phyloP scores from a whole-genome alignment of 1,140 invertebrate species.

The Amphibalanus amphitrite region DNA sequence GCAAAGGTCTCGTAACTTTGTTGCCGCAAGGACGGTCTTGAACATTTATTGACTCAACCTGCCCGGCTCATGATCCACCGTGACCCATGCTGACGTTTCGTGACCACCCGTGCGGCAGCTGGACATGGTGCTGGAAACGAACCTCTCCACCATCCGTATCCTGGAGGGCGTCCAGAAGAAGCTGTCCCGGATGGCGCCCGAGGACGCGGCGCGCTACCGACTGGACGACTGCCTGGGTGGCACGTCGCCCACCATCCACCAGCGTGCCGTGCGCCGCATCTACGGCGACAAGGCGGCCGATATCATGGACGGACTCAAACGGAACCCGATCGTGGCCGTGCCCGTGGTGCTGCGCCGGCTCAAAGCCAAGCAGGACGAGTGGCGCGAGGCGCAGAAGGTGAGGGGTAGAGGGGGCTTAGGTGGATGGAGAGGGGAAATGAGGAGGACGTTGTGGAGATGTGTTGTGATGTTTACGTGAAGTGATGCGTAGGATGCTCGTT shows the following conservation, averaged over 20 bases:
- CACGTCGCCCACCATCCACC: conserved; percentile 74
- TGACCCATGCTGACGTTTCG: no score
- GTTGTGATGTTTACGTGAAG: no score
- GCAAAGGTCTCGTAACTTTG: no score
- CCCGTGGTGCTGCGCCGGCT: conserved; percentile 80
- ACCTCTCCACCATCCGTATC: conserved; percentile 79
- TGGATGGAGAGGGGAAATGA: no score
- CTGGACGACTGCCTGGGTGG: conserved; percentile 87
- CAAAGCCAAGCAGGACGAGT: conserved; percentile 94
- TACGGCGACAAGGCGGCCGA: conserved; percentile 92
- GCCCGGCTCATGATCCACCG: no score
- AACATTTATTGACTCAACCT: no score
- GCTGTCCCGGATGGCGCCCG: conserved; percentile 67
- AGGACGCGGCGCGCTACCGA: conserved; percentile 70
- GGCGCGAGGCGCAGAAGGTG: conserved; percentile 87
- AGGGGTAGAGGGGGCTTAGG: no score
- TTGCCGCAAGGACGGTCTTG: no score
- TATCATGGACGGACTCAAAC: conserved; percentile 90
- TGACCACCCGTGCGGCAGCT: conserved; percentile 38
- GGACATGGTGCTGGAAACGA: conserved; percentile 94
- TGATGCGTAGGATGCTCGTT: no score
- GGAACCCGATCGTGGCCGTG: conserved; percentile 82
- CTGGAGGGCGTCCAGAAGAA: conserved; percentile 84
- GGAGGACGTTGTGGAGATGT: no score
- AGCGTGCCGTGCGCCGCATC: conserved; percentile 66